Conservation (phyloP, 2,888 invertebrate genomes). For the Drosophila greeni region DNA sequence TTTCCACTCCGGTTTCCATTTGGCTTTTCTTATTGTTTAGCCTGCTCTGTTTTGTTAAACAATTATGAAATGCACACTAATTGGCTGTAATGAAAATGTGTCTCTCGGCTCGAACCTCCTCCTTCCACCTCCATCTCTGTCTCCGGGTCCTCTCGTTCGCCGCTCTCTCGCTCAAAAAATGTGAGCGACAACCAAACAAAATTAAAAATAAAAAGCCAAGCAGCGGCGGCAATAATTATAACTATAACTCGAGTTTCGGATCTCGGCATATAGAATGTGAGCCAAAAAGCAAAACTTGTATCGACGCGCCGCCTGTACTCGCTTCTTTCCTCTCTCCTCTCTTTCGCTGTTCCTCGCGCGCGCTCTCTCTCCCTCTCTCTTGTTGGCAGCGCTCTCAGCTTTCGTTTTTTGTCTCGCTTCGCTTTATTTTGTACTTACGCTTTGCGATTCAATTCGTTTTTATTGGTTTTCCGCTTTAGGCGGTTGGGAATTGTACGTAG, state of each 20-base stretch:
- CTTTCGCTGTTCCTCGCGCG: slow-evolving; percentile 2
- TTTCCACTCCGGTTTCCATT: slow-evolving; percentile 26
- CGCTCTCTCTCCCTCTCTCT: slow-evolving; percentile 18
- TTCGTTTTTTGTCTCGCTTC: slow-evolving; percentile 70
- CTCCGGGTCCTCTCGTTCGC: slow-evolving; percentile 15
- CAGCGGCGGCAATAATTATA: slow-evolving; percentile 69
- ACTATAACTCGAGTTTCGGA: slow-evolving; percentile 70
- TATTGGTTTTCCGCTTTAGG: slow-evolving; percentile 76
- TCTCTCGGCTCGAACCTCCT: slow-evolving; percentile 30
- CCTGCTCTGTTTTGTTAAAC: slow-evolving; percentile 63
- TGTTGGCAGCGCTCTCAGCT: slow-evolving; percentile 58
- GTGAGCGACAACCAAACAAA: slow-evolving; percentile 66
- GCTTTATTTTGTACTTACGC: slow-evolving; percentile 74
- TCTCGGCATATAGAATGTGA: slow-evolving; percentile 54
- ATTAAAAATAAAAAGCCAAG: slow-evolving; percentile 69
- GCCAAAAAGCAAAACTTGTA: slow-evolving; percentile 68
- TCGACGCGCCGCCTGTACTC: slow-evolving; percentile 69
- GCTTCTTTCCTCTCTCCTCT: slow-evolving; percentile 44
- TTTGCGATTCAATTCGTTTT: slow-evolving; percentile 74
- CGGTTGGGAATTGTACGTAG: slow-evolving; percentile 71
- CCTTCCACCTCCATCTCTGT: slow-evolving; percentile 17
- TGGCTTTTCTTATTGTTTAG: slow-evolving; percentile 31
- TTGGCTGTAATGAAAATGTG: slow-evolving; percentile 73
- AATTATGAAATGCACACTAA: slow-evolving; percentile 78
- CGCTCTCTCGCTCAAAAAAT: slow-evolving; percentile 41